Evolutionary conservation across 1,140 invertebrate genomes (phyloP), one percentile per base, ranked within the genome.

Genomic region (Brachionus plicatilis): DNA sequence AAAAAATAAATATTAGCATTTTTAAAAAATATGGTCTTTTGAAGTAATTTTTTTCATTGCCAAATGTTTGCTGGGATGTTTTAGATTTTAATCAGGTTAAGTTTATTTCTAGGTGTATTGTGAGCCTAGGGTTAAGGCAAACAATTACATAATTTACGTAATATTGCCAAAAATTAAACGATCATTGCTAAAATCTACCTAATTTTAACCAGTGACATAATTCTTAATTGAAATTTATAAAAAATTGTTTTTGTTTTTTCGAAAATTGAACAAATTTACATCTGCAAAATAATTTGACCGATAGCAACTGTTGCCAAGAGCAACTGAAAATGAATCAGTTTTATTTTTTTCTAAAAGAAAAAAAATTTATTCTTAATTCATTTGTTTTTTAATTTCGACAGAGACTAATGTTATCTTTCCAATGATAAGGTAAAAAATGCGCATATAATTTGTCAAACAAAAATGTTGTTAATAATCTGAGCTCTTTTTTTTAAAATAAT

Each of bases 221-320:
- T 60, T 60, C 6, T 20, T 60, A 20, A 60, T 60, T 60, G 53
- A 60, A 60, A 60, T 1, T 60, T 37, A 6, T 24, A 60, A 60
- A 20, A 60, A 60, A 27, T 14, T 60, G 53, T 20, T 60, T 60
- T 60, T 60, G 17, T 27, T 60, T 60, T 60, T 60, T 60, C 24
- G 9, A 20, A 27, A 60, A 60, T 60, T 60, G 20, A 27, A 27
- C 53, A 60, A 60, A 60, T 60, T 60, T 60, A 60, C 53, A 70
- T 70, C 11, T 70, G 37, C 12, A 70, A 37, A 29, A 33, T 7
- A 75, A n/a, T 76, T 76, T 76, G 72, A 76, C 72, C 72, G 45
- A 76, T 76, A 76, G 72, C 72, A 76, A 76, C 72, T 76, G 72
- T 76, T 76, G 27, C 72, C 27, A 76, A 37, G 43, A 24, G 41